These are phyloP conservation scores for Oreocharis arfaki DNA, from an alignment of 2,113 vertebrate species.

Conservation along the genomic window DNA sequence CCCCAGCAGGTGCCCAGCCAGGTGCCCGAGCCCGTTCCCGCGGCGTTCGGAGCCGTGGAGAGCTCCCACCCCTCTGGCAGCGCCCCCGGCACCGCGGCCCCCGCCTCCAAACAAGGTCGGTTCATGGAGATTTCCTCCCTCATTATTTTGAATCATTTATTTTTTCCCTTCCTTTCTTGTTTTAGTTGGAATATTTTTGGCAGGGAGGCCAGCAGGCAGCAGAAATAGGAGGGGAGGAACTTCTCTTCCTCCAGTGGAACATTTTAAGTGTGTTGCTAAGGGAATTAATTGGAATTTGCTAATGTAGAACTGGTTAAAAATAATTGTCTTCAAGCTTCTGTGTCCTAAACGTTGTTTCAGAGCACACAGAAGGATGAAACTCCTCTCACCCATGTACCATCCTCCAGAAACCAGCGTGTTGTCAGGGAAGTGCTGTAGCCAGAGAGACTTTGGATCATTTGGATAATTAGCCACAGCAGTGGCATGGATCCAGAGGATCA, in stretches of 20 bases:
- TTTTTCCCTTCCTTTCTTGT: background rate
- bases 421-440: background rate
- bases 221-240: slow-evolving; percentile 1
- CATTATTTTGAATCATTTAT: background rate
- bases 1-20: slow-evolving; percentile 91
- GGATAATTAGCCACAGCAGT: background rate
- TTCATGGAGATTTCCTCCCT: slow-evolving; percentile 43
- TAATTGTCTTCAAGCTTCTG: background rate
- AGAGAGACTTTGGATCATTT: background rate
- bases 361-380: background rate
- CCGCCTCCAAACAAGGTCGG: slow-evolving; percentile 82
- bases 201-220: background rate
- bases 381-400: background rate
- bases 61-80: slow-evolving; percentile 68
- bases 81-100: slow-evolving; percentile 50
- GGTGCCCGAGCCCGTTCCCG: slow-evolving; percentile 82
- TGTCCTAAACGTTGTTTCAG: background rate
- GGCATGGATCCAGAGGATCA: background rate
- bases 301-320: background rate
- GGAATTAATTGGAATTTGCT: slow-evolving; percentile 29
- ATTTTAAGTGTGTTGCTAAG: background rate
- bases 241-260: background rate
- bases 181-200: background rate
- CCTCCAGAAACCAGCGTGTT: background rate
- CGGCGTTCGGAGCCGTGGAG: slow-evolving; percentile 74